phyloP scores from a whole-genome alignment of 2,113 vertebrate species.

The Mormyrus lacerda region DNA sequence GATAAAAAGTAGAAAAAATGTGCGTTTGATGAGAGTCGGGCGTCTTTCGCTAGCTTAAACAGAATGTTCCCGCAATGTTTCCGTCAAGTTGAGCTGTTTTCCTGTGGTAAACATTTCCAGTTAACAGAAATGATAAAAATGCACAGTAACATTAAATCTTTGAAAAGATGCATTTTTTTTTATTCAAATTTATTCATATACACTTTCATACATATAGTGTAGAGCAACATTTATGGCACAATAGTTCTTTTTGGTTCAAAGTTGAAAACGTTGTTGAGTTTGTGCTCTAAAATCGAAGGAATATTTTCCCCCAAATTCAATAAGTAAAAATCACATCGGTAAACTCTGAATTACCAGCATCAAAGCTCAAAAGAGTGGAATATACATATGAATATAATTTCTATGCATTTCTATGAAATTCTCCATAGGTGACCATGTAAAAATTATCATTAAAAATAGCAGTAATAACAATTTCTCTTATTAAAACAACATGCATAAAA shows the following conservation, averaged over 20 bases:
- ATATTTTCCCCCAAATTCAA: slow-evolving; percentile 32
- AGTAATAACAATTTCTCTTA: slow-evolving; percentile 28
- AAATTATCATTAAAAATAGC: slow-evolving; percentile 35
- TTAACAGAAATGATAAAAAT: background rate
- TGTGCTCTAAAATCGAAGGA: slow-evolving; percentile 36
- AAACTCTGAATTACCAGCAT: slow-evolving; percentile 73
- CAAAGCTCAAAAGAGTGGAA: slow-evolving; percentile 64
- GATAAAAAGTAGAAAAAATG: background rate
- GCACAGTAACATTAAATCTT: slow-evolving; percentile 20
- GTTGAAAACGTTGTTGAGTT: slow-evolving; percentile 16
- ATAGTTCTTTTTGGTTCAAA: slow-evolving; percentile 36
- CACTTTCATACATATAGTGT: slow-evolving; percentile 50
- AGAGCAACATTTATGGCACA: slow-evolving; percentile 36
- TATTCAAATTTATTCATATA: slow-evolving; percentile 62
- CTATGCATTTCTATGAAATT: slow-evolving; percentile 25
- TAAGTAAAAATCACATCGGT: slow-evolving; percentile 41
- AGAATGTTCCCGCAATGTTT: background rate
- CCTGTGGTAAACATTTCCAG: background rate
- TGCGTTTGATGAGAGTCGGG: background rate
- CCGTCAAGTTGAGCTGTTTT: background rate
- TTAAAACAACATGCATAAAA: slow-evolving; percentile 49
- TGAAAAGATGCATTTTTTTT: slow-evolving; percentile 16
- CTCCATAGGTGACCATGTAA: slow-evolving; percentile 30
- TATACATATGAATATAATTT: slow-evolving; percentile 32
- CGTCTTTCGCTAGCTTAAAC: background rate